Evolutionary conservation across 2,888 invertebrate species (phyloP), one percentile per base, ranked within the genome.

Genomic region (Cistogaster globosa): DNA sequence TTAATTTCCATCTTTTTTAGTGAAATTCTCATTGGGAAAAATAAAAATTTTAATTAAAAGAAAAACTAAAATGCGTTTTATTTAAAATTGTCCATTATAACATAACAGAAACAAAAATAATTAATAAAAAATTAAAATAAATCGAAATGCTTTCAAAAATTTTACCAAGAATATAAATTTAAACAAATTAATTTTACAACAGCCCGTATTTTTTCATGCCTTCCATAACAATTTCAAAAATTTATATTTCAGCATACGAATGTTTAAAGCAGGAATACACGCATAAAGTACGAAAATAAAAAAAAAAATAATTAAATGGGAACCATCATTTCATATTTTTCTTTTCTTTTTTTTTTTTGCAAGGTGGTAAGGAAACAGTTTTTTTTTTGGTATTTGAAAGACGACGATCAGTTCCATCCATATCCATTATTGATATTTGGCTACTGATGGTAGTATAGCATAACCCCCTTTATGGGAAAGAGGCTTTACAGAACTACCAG

Each of bases 391-490:
- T 45, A n/a, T n/a, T n/a, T 36, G 14, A 26, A 36, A 14, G 16
- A 58, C 12, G 22, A 42, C 38, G 8, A 42, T 20, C 16, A 32
- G 22, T 26, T 53, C 48, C 16, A 55, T n/a, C 16, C 18, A 12
- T 14, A 57, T 20, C 32, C 65, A 42, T 68, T 60, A n/a, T 72
- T 88, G 86, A 63, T 86, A 91, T 78, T 90, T 91, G 20, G 89
- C 82, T 63, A 91, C 80, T 11, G 74, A 86, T 42, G 91, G 91
- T 74, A 91, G 68, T 48, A 91, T 89, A 1, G 87, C 88, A 84
- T 86, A 91, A n/a, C 88, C 86, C 11, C 83, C 78, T 12, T 48
- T 79, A 45, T 86, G 57, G 0, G 84, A n/a, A 9, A 48, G 18
- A 0, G 88, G 20, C 5, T 87, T 71, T 11, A 68, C 38, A 11